Conservation (phyloP, 2,888 invertebrate species). For the Apotomis betuletana region DNA sequence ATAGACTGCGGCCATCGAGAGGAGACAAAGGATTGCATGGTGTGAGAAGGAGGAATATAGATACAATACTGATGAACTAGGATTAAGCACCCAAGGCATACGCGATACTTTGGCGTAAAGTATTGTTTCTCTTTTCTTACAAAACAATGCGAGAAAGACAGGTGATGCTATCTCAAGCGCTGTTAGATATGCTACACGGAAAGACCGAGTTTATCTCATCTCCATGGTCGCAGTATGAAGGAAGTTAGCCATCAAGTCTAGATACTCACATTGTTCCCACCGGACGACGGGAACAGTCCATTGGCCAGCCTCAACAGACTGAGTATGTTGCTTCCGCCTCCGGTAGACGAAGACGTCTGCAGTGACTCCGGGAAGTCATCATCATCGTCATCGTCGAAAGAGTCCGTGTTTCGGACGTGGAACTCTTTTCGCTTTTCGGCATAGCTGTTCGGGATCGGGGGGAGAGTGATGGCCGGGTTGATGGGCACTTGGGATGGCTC, state of each 20-base stretch:
- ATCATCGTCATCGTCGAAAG: conserved; percentile 57
- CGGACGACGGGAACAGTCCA: conserved; percentile 64
- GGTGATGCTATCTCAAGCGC: too few species aligned
- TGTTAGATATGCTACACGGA: too few species aligned
- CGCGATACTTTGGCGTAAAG: too few species aligned
- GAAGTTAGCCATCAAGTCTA: neutral
- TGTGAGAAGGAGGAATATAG: too few species aligned
- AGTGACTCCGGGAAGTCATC: conserved; percentile 54
- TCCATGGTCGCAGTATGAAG: too few species aligned
- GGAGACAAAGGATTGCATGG: too few species aligned
- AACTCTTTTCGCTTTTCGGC: conserved; percentile 31
- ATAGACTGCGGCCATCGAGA: too few species aligned
- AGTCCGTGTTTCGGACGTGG: conserved; percentile 15
- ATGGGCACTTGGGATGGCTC: conserved; percentile 13
- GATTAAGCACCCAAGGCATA: too few species aligned
- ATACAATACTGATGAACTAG: too few species aligned
- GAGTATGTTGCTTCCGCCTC: conserved; percentile 68
- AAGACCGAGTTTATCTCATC: too few species aligned
- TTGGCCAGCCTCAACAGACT: conserved; percentile 65
- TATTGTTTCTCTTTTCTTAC: too few species aligned
- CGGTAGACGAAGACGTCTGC: conserved; percentile 46
- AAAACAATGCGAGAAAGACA: too few species aligned
- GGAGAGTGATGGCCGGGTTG: conserved; percentile 29
- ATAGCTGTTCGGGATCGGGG: conserved; percentile 20
- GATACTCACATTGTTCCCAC: conserved; percentile 60